Evolutionary conservation across 2,797 vertebrate genomes (phyloP).

Genomic region (Cuniculus paca): DNA sequence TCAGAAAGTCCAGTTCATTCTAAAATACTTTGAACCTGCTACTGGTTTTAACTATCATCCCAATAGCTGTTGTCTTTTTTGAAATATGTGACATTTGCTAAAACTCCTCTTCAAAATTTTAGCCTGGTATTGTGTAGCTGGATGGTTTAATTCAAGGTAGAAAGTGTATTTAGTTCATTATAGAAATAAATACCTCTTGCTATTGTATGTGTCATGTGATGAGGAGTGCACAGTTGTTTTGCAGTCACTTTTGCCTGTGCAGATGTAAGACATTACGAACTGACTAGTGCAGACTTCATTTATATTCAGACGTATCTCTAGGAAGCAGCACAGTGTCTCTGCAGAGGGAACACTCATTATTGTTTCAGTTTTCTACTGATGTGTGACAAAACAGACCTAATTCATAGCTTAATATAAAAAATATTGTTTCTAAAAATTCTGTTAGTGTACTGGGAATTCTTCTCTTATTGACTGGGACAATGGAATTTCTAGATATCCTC

Average conservation of each 20-base stretch:
- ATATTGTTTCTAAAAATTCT: background rate
- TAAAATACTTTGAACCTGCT: conserved; percentile 40
- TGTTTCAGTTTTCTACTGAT: background rate
- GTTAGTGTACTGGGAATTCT: background rate
- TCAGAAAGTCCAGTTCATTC: conserved; percentile 7
- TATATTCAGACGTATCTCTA: background rate
- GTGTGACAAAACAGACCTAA: background rate
- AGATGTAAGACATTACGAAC: background rate
- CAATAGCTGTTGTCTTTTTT: conserved; percentile 12
- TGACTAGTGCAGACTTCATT: no score
- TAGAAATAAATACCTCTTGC: background rate
- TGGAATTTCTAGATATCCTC: background rate
- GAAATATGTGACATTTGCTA: conserved; percentile 16
- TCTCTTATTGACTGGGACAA: background rate
- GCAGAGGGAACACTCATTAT: background rate
- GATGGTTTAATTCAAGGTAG: background rate
- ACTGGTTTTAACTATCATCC: background rate
- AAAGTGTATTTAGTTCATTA: background rate
- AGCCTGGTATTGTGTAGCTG: background rate
- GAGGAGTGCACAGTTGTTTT: background rate
- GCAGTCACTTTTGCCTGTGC: background rate
- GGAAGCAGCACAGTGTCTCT: background rate
- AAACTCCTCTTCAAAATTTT: background rate
- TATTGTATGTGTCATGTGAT: background rate
- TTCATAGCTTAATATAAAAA: background rate